phyloP scores from a whole-genome alignment of 1,140 invertebrate species.

The Dreissena rostriformis region DNA sequence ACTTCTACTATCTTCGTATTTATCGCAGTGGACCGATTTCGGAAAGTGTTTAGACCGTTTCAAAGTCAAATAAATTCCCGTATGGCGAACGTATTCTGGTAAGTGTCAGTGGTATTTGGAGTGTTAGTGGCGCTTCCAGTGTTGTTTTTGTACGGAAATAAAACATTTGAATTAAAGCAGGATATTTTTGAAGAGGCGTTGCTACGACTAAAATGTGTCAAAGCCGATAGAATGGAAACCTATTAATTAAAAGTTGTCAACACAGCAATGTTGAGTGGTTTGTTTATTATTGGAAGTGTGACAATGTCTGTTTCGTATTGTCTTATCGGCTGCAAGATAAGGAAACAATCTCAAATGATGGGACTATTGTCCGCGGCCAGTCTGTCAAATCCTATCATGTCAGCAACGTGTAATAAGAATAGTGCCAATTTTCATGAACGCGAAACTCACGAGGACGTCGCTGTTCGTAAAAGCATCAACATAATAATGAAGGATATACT shows the following conservation, averaged over 20 bases:
- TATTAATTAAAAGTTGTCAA: slow-evolving; percentile 17
- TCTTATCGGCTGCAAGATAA: background rate
- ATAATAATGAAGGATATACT: no score
- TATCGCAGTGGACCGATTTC: slow-evolving; percentile 35
- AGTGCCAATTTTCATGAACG: no score
- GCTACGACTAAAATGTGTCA: slow-evolving; percentile 5
- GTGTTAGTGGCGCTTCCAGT: background rate
- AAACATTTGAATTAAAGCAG: slow-evolving; percentile 11
- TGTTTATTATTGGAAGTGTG: slow-evolving; percentile 37
- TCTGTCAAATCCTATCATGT: background rate
- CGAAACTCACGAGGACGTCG: no score
- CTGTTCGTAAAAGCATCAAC: no score
- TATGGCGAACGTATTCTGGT: slow-evolving; percentile 7
- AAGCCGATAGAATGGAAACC: background rate
- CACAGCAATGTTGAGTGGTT: background rate
- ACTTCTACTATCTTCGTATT: slow-evolving; percentile 5
- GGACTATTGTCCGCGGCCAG: no score
- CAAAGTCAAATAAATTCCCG: slow-evolving; percentile 26
- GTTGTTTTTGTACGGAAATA: slow-evolving; percentile 2
- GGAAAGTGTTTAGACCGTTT: slow-evolving; percentile 33
- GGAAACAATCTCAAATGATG: background rate
- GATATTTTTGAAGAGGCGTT: background rate
- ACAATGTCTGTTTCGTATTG: slow-evolving; percentile 14
- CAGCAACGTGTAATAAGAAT: no score
- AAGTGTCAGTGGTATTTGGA: background rate